Conservation (phyloP, 2,888 invertebrate species). For the Lingula anatina region DNA sequence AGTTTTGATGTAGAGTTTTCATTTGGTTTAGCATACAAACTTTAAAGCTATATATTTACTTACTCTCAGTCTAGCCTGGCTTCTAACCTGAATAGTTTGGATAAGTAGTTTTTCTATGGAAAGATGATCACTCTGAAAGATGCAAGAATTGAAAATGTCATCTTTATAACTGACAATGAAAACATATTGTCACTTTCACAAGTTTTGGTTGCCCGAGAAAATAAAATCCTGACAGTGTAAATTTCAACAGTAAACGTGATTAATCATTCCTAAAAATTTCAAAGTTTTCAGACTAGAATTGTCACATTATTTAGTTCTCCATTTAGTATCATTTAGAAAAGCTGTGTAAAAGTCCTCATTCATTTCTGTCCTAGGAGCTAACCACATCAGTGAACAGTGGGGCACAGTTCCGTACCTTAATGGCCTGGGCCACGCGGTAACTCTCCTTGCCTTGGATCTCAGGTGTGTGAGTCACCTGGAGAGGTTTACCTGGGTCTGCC, state of each 20-base stretch:
- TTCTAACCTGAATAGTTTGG: conserved; percentile 87
- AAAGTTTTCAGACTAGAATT: too few relatives aligned
- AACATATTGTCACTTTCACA: not conserved
- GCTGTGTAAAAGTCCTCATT: too few relatives aligned
- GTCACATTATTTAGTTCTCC: too few relatives aligned
- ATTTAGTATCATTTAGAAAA: too few relatives aligned
- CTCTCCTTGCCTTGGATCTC: conserved; percentile 52
- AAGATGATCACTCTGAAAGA: conserved; percentile 79
- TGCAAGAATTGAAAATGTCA: not conserved
- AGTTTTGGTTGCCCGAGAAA: not conserved
- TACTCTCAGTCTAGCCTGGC: conserved; percentile 66
- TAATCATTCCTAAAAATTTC: too few relatives aligned
- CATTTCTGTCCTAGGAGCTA: too few relatives aligned
- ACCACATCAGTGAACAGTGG: too few relatives aligned
- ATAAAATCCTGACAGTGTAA: too few relatives aligned
- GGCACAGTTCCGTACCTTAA: conserved; percentile 46
- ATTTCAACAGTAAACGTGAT: too few relatives aligned
- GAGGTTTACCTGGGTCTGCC: conserved; percentile 70
- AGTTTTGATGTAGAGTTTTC: too few relatives aligned
- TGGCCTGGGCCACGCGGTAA: conserved; percentile 53
- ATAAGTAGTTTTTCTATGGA: conserved; percentile 92
- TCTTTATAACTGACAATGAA: not conserved
- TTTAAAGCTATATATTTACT: not conserved
- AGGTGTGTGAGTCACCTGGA: conserved; percentile 58
- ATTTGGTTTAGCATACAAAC: too few relatives aligned